These are phyloP conservation scores for Hemibagrus guttatus DNA, from an alignment of 2,797 vertebrate genomes.

Conservation along the genomic window DNA sequence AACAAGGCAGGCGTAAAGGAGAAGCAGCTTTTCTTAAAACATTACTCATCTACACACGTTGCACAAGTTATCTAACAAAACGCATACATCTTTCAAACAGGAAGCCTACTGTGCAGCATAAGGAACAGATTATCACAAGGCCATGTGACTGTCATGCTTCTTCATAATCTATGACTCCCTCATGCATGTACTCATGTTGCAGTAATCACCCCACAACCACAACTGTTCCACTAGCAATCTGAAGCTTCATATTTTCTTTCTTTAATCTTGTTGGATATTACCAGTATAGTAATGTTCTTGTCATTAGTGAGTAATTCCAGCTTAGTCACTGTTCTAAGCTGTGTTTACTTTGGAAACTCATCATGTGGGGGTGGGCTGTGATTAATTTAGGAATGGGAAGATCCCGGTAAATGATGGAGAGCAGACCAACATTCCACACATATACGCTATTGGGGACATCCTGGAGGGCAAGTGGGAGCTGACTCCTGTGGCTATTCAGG, in stretches of 20 bases:
- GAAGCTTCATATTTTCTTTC: background rate
- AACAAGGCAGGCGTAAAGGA: background rate
- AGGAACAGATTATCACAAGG: background rate
- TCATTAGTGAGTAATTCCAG: slow-evolving; percentile 1
- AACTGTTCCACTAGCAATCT: background rate
- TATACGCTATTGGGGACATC: slow-evolving; percentile 92
- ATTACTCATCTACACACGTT: background rate
- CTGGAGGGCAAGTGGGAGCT: slow-evolving; percentile 92
- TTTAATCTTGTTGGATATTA: background rate
- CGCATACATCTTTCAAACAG: too few relatives aligned
- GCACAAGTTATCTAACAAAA: too few relatives aligned
- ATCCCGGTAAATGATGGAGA: slow-evolving; percentile 89
- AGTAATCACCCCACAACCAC: background rate
- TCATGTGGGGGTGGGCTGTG: background rate
- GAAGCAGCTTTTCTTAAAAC: background rate
- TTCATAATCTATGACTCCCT: background rate
- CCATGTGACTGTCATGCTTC: background rate
- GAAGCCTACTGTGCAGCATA: background rate
- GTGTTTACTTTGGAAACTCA: background rate
- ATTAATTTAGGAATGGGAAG: slow-evolving; percentile 83
- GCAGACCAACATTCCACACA: slow-evolving; percentile 88
- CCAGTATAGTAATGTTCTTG: background rate
- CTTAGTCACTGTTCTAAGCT: too few relatives aligned
- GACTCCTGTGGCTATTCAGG: slow-evolving; percentile 93
- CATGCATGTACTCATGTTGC: background rate